Conservation (phyloP, 1,140 invertebrate genomes). For the Macrosteles quadrilineatus region DNA sequence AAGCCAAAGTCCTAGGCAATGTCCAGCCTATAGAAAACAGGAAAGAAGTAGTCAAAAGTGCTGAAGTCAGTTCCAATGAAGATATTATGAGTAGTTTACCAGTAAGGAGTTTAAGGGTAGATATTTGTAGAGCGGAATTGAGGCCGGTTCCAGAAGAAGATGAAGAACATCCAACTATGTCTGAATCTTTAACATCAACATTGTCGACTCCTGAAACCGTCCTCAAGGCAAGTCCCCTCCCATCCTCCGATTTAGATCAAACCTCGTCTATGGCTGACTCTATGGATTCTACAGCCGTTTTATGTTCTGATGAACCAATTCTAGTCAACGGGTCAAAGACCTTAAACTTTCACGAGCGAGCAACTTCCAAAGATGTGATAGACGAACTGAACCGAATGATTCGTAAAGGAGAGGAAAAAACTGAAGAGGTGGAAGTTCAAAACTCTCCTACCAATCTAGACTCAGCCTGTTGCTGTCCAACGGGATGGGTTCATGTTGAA, state of each 20-base stretch:
- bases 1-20: too few relatives aligned
- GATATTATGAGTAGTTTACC: too few relatives aligned
- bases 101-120: conserved; percentile 41
- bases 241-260: conserved; percentile 49
- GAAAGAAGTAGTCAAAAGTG: background rate
- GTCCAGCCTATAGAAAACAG: background rate
- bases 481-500: conserved; percentile 77
- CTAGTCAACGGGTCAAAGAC: conserved; percentile 39
- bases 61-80: background rate
- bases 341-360: conserved; percentile 67
- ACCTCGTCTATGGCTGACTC: conserved; percentile 31
- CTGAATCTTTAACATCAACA: conserved; percentile 64
- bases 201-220: conserved; percentile 62
- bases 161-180: conserved; percentile 52
- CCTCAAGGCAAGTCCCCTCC: background rate
- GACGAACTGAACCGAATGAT: conserved; percentile 75
- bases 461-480: conserved; percentile 64
- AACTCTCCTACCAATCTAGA: conserved; percentile 18
- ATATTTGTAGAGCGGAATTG: conserved; percentile 41
- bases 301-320: conserved; percentile 17
- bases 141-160: conserved; percentile 67
- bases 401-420: conserved; percentile 56
- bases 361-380: conserved; percentile 74
- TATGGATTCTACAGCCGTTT: background rate
- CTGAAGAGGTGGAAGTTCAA: conserved; percentile 28